These are phyloP conservation scores for Nomada fabriciana DNA, from an alignment of 2,888 invertebrate genomes.

Conservation along the genomic window DNA sequence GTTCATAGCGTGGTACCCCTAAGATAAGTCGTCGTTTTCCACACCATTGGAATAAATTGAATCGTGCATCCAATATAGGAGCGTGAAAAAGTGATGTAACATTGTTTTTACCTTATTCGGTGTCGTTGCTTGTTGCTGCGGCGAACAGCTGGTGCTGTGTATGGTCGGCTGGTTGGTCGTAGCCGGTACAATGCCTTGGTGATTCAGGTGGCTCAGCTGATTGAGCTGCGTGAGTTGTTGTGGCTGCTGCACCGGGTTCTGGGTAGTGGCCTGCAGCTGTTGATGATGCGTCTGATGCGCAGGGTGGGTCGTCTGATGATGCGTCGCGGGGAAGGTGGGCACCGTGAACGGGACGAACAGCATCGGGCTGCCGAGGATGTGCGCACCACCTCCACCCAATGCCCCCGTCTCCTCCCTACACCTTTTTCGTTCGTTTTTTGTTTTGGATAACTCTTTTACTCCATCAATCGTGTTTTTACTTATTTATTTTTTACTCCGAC, in stretches of 20 bases:
- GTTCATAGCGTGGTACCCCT: not conserved
- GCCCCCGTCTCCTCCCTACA: constrained; percentile 85
- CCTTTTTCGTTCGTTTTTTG: constrained; percentile 78
- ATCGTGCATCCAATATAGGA: not conserved
- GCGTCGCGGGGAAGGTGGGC: constrained; percentile 83
- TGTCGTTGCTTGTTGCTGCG: constrained; percentile 83
- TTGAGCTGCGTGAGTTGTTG: constrained; percentile 79
- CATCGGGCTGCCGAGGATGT: constrained; percentile 85
- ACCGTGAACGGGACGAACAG: constrained; percentile 84
- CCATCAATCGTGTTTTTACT: constrained; percentile 64
- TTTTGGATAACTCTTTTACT: constrained; percentile 67
- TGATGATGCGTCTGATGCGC: constrained; percentile 81
- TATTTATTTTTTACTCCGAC: constrained; percentile 44
- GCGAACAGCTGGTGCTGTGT: constrained; percentile 83
- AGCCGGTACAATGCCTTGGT: constrained; percentile 80
- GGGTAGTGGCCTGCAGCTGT: constrained; percentile 78
- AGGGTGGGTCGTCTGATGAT: constrained; percentile 81
- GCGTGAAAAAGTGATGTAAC: constrained; percentile 24
- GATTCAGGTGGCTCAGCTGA: constrained; percentile 83
- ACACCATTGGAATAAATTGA: not conserved
- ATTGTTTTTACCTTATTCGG: constrained; percentile 81
- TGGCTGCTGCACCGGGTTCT: constrained; percentile 76
- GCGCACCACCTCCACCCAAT: constrained; percentile 84
- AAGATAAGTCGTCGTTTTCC: not conserved
- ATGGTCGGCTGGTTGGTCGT: constrained; percentile 80